A percentile compares a stretch with the other conserved stretches of the same genome.
Evolutionary conservation across 1,140 invertebrate species (phyloP).

Genomic region (Brachystomella parvula): DNA sequence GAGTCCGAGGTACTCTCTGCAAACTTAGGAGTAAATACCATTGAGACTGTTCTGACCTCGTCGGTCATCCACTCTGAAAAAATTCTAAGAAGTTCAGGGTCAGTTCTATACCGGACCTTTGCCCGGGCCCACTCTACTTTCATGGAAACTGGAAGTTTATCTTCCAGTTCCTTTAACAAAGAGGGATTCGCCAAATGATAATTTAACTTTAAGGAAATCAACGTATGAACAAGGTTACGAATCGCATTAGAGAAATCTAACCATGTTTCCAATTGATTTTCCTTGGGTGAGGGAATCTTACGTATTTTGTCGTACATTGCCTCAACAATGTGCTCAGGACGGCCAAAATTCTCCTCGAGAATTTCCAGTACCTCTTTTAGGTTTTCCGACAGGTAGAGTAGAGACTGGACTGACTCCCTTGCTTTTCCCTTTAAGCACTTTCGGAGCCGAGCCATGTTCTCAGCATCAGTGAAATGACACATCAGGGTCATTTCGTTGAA

Average conservation of each 20-base stretch:
- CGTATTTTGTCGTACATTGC: background rate
- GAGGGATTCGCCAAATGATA: slow-evolving; percentile 6
- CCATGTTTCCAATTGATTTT: background rate
- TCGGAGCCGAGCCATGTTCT: slow-evolving; percentile 5
- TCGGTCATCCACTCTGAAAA: background rate
- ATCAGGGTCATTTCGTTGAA: background rate
- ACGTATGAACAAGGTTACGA: slow-evolving; percentile 8
- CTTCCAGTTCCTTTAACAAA: slow-evolving; percentile 9
- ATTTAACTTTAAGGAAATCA: background rate
- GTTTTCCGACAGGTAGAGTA: background rate
- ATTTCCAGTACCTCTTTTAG: background rate
- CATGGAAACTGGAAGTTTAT: background rate
- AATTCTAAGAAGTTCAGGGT: background rate
- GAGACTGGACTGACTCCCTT: slow-evolving; percentile 9
- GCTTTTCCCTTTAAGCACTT: slow-evolving; percentile 19
- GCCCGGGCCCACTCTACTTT: background rate
- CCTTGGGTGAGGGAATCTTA: background rate
- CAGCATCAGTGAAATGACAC: background rate
- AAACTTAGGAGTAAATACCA: background rate
- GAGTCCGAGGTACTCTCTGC: too few species aligned
- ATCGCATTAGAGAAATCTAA: slow-evolving; percentile 13
- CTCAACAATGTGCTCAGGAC: slow-evolving; percentile 3
- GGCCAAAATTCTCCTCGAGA: slow-evolving; percentile 6
- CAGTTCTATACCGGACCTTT: background rate
- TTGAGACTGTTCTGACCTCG: too few species aligned